phyloP scores from a whole-genome alignment of 2,113 vertebrate genomes.

The Pseudonaja textilis region DNA sequence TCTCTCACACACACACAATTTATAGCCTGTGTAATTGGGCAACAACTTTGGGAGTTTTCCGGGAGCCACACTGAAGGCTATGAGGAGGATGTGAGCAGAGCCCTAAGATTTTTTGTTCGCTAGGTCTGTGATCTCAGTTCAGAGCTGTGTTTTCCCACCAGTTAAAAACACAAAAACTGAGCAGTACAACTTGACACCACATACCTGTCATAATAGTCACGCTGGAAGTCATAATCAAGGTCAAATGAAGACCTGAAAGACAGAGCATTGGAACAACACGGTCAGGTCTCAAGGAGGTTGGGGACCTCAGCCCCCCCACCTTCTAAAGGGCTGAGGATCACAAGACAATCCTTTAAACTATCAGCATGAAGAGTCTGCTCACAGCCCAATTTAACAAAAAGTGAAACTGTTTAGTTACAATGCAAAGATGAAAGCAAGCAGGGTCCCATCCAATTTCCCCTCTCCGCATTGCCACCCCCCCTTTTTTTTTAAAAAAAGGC shows the following conservation, averaged over 20 bases:
- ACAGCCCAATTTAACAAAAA: neutral
- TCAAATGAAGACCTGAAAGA: conserved; percentile 82
- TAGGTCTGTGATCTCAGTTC: neutral
- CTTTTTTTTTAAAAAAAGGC: neutral
- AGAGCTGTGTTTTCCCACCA: neutral
- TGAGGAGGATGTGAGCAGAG: neutral
- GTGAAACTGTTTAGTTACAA: neutral
- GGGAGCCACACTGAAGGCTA: neutral
- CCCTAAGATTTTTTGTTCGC: neutral
- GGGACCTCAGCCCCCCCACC: neutral
- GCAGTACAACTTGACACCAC: conserved; percentile 8
- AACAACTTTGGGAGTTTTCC: neutral
- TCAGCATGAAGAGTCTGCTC: neutral
- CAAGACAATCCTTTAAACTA: neutral
- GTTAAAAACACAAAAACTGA: neutral
- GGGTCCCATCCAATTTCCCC: neutral
- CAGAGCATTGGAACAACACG: conserved; percentile 7
- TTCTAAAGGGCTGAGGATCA: neutral
- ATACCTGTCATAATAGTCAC: conserved; percentile 88
- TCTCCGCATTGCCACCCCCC: too few species aligned
- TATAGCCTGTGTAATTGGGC: neutral
- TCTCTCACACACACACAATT: neutral
- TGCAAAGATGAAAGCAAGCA: neutral
- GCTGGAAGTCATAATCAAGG: conserved; percentile 86
- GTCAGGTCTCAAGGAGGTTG: neutral